Evolutionary conservation across 2,888 invertebrate genomes (phyloP), one percentile per base, ranked within the genome.

Genomic region (Sialis lutaria): DNA sequence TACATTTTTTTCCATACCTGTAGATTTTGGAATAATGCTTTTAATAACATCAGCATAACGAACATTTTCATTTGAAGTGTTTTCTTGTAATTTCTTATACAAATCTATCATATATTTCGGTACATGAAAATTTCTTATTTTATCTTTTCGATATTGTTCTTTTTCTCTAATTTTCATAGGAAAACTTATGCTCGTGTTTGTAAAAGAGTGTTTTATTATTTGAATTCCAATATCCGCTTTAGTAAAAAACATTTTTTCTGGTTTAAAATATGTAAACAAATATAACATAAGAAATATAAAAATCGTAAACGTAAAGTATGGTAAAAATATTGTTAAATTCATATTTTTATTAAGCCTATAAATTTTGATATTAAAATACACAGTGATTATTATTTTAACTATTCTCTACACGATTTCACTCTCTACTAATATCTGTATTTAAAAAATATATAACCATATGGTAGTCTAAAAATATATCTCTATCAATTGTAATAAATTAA

Each of bases 101-200:
- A 65, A 53, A 48, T 65, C 64, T 47, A 65, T 48, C 65, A 65
- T 65, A 52, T 64, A 63, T 51, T 64, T 64, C 0, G 64, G 64
- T 8, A 65, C 57, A 47, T 65, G 64, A 40, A 57, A 53, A 47
- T 54, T 49, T 53, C 7, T 10, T 12, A 13, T 42, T 32, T 22
- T 13, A 6, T 6, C 6, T 31, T 13, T 42, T 42, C 42, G 42
- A 31, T 10, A 22, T 37, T 5, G 6, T 37, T 37, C 12, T 12
- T 10, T n/a, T 10, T 37, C 12, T 37, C 6, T n/a, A 6, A 7
- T 10, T 37, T 7, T 22, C 22, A 22, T 22, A 22, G 4, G 22
- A 22, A 22, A 22, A 22, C 4, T 22, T 2, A 22, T 22, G 4
- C 22, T 22, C 22, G 22, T 4, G 4, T 22, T 22, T 22, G 22